A percentile compares a stretch with the other conserved stretches of the same genome.
Evolutionary conservation across 1,140 invertebrate species (phyloP).

Genomic region (Chrysomallon squamiferum): DNA sequence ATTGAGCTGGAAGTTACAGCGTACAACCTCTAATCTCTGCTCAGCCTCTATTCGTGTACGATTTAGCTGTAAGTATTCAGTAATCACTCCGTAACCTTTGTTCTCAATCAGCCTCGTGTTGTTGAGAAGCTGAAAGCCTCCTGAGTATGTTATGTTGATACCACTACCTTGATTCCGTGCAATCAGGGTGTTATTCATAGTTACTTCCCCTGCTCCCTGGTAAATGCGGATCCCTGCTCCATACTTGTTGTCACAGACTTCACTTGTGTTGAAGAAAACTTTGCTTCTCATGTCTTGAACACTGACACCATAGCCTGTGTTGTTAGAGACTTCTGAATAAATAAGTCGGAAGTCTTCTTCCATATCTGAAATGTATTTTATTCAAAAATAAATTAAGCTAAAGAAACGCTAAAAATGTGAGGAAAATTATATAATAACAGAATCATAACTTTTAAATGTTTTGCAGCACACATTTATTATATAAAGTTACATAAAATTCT

Average conservation of each 20-base stretch:
- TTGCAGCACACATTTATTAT: too few relatives aligned
- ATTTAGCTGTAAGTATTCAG: constrained; percentile 49
- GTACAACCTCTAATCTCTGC: constrained; percentile 49
- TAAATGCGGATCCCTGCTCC: constrained; percentile 58
- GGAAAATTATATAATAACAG: constrained; percentile 1
- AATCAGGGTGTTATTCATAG: constrained; percentile 53
- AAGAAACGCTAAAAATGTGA: background rate
- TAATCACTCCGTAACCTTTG: constrained; percentile 55
- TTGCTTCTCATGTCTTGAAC: constrained; percentile 59
- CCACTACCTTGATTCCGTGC: constrained; percentile 49
- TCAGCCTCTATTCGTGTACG: constrained; percentile 44
- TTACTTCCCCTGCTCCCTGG: constrained; percentile 57
- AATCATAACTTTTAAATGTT: background rate
- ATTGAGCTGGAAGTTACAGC: constrained; percentile 47
- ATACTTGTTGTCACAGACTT: constrained; percentile 54
- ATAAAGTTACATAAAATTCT: too few relatives aligned
- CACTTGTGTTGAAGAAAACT: constrained; percentile 51
- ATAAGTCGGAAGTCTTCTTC: constrained; percentile 52
- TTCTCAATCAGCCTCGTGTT: constrained; percentile 71
- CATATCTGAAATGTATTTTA: constrained; percentile 39
- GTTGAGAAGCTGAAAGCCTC: constrained; percentile 88
- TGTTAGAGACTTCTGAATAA: constrained; percentile 52
- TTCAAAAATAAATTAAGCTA: constrained; percentile 5
- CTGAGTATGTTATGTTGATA: constrained; percentile 86
- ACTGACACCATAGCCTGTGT: constrained; percentile 58